Conservation (phyloP, 2,797 vertebrate species). For the Micrastur ruficollis region DNA sequence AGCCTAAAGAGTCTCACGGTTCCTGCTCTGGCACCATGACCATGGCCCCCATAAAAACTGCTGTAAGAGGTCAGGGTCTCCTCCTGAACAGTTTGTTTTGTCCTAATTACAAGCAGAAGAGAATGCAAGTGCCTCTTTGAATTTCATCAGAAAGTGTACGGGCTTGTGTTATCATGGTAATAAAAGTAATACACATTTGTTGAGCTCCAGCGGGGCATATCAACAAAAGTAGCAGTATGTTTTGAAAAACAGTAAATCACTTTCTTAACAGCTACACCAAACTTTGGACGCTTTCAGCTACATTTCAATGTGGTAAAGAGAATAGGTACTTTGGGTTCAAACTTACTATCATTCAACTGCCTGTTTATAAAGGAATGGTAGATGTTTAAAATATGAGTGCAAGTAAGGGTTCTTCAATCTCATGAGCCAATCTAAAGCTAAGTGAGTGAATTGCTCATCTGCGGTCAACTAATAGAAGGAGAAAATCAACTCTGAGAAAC, state of each 20-base stretch:
- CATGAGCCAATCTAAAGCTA: slow-evolving; percentile 33
- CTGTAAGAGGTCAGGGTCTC: background rate
- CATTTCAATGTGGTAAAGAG: background rate
- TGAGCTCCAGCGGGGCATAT: background rate
- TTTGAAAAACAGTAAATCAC: background rate
- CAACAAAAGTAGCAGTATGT: background rate
- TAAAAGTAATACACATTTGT: background rate
- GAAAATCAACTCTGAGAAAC: slow-evolving; percentile 50
- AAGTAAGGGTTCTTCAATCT: slow-evolving; percentile 32
- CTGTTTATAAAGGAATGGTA: background rate
- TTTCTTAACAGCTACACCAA: background rate
- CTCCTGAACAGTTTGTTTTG: background rate
- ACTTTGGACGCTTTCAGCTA: background rate
- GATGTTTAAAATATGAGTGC: slow-evolving; percentile 7
- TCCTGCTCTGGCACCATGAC: background rate
- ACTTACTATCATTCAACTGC: background rate
- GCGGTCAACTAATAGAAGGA: slow-evolving; percentile 13
- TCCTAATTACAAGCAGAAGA: background rate
- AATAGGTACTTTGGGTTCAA: background rate
- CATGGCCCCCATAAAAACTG: background rate
- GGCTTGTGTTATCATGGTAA: background rate
- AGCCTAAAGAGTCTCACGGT: background rate
- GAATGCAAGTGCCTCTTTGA: background rate
- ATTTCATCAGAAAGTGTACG: background rate
- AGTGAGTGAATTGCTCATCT: slow-evolving; percentile 18